Conservation (phyloP, 2,797 vertebrate genomes). For the Falco peregrinus region DNA sequence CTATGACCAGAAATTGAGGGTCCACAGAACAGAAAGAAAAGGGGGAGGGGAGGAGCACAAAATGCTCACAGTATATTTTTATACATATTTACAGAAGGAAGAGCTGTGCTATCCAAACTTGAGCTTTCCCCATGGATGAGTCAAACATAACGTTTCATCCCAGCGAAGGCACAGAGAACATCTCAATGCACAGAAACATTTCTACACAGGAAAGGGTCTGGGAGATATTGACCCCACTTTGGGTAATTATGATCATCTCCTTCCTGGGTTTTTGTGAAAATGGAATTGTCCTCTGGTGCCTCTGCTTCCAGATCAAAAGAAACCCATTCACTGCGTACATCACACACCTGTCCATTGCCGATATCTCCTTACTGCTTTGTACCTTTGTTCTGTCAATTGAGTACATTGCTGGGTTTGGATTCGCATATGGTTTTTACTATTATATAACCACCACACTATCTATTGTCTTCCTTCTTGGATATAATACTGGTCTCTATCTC, state of each 20-base stretch:
- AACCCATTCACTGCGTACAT: slow-evolving; percentile 79
- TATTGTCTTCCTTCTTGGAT: slow-evolving; percentile 77
- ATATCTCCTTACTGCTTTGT: slow-evolving; percentile 74
- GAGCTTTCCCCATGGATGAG: slow-evolving; percentile 68
- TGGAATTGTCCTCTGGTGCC: slow-evolving; percentile 79
- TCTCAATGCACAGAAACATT: slow-evolving; percentile 62
- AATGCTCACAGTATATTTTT: slow-evolving; percentile 70
- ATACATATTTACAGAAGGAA: slow-evolving; percentile 67
- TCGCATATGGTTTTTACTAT: slow-evolving; percentile 67
- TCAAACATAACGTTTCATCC: slow-evolving; percentile 55
- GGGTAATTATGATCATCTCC: slow-evolving; percentile 75
- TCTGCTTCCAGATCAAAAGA: slow-evolving; percentile 79
- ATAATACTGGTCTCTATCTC: slow-evolving; percentile 79
- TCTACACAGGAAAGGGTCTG: slow-evolving; percentile 36
- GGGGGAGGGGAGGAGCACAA: slow-evolving; percentile 58
- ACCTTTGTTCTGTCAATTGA: slow-evolving; percentile 72
- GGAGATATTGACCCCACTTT: slow-evolving; percentile 69
- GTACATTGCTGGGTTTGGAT: slow-evolving; percentile 67
- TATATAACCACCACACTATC: slow-evolving; percentile 65
- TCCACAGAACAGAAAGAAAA: slow-evolving; percentile 26
- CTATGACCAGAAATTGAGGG: background rate
- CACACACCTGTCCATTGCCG: slow-evolving; percentile 76
- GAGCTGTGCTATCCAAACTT: slow-evolving; percentile 49
- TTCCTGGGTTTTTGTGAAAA: slow-evolving; percentile 77
- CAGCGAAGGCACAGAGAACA: slow-evolving; percentile 50